These are phyloP conservation scores for Sinella curviseta DNA, from an alignment of 1,140 invertebrate species.

Conservation along the genomic window DNA sequence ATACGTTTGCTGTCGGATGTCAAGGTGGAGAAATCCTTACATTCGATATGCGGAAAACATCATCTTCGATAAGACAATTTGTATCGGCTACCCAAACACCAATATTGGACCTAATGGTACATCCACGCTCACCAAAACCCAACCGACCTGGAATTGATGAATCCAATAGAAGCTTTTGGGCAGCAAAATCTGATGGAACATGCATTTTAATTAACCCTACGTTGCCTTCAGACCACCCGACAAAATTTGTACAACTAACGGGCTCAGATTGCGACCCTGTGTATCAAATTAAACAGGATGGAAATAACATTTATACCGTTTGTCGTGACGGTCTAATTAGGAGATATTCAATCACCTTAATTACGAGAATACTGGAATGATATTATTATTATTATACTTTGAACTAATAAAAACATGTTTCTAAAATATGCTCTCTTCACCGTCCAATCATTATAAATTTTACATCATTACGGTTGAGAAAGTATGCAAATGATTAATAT, in stretches of 20 bases:
- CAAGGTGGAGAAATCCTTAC: slow-evolving; percentile 59
- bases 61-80: slow-evolving; percentile 29
- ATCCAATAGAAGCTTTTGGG: slow-evolving; percentile 43
- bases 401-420: too few species aligned
- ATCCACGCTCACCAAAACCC: slow-evolving; percentile 41
- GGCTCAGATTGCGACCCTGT: slow-evolving; percentile 71
- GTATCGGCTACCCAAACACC: slow-evolving; percentile 37
- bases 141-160: slow-evolving; percentile 38
- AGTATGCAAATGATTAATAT: too few species aligned
- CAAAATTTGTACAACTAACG: slow-evolving; percentile 59
- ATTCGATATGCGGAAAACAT: slow-evolving; percentile 37
- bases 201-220: slow-evolving; percentile 39
- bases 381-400: not conserved
- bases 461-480: too few species aligned
- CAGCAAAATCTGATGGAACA: slow-evolving; percentile 42
- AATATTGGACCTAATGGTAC: slow-evolving; percentile 41
- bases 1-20: slow-evolving; percentile 57
- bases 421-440: too few species aligned
- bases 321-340: slow-evolving; percentile 62
- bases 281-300: slow-evolving; percentile 61
- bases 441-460: too few species aligned
- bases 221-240: slow-evolving; percentile 13
- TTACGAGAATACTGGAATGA: slow-evolving; percentile 30
- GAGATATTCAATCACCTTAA: slow-evolving; percentile 57
- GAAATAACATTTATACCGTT: slow-evolving; percentile 60